phyloP scores from a whole-genome alignment of 2,113 vertebrate species.

The Neogale vison region DNA sequence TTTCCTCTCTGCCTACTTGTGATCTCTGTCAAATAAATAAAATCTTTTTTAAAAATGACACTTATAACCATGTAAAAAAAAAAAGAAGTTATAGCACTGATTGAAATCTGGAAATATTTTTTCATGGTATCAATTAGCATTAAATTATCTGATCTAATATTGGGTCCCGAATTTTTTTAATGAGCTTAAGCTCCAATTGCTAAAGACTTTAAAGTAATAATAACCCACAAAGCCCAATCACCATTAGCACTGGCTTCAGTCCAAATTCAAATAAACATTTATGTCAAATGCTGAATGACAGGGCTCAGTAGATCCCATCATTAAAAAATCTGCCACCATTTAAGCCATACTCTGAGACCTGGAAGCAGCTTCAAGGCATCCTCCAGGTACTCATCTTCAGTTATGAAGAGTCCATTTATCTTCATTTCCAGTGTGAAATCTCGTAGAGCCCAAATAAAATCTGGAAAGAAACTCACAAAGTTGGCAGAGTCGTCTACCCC shows the following conservation, averaged over 20 bases:
- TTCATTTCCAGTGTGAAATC: constrained; percentile 81
- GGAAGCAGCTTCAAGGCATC: constrained; percentile 71
- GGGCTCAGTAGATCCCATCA: not conserved
- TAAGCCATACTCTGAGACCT: constrained; percentile 38
- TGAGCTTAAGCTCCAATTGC: not conserved
- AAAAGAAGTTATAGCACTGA: not conserved
- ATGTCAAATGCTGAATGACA: not conserved
- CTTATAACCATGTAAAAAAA: no score
- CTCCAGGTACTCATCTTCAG: constrained; percentile 78
- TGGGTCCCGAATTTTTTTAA: not conserved
- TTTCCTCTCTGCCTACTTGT: no score
- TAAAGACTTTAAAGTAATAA: not conserved
- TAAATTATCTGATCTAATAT: not conserved
- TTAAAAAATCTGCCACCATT: not conserved
- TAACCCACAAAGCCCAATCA: not conserved
- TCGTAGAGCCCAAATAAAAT: constrained; percentile 84
- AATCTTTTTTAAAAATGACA: no score
- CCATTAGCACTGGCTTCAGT: not conserved
- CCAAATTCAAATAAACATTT: not conserved
- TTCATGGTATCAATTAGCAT: not conserved
- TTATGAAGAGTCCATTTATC: constrained; percentile 33
- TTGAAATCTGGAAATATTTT: not conserved
- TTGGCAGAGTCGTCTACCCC: constrained; percentile 46
- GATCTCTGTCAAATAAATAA: no score
- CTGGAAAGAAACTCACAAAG: constrained; percentile 82